Percentiles rank a stretch among this genome's conserved stretches.
Evolutionary conservation across 2,888 invertebrate species (phyloP).

Genomic region (Iselma pallidipennis): DNA sequence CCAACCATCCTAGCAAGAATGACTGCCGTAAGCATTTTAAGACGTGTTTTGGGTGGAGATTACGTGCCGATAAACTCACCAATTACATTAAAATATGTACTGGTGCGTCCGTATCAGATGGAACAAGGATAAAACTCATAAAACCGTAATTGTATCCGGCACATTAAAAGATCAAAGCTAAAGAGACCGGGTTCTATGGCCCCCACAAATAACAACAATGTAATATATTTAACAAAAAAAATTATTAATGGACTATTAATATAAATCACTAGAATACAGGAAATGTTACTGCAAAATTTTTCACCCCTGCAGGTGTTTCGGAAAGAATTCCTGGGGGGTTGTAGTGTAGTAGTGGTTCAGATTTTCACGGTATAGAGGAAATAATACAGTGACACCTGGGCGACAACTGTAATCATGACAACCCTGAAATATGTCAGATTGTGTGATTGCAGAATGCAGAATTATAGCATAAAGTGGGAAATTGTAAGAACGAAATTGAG

Average conservation of each 20-base stretch:
- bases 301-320: background rate
- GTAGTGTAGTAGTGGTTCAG: conserved; percentile 21
- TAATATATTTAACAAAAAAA: conserved; percentile 2
- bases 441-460: conserved; percentile 8
- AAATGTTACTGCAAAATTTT: conserved; percentile 7
- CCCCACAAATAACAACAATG: conserved; percentile 3
- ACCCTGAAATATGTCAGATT: conserved; percentile 28
- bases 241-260: conserved; percentile 18
- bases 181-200: conserved; percentile 6
- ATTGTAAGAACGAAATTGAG: background rate
- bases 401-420: conserved; percentile 31
- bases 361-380: conserved; percentile 19
- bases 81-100: conserved; percentile 17
- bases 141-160: conserved; percentile 20
- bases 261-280: conserved; percentile 19
- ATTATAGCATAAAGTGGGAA: conserved; percentile 12
- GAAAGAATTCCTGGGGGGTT: background rate
- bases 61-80: conserved; percentile 17
- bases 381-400: conserved; percentile 31
- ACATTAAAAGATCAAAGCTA: conserved; percentile 20
- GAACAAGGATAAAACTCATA: conserved; percentile 17
- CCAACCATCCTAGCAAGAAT: background rate
- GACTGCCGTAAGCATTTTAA: background rate
- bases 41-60: conserved; percentile 8
- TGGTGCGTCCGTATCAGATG: conserved; percentile 14